Evolutionary conservation across 2,113 vertebrate species (phyloP).

Genomic region (Rhinopithecus roxellana): DNA sequence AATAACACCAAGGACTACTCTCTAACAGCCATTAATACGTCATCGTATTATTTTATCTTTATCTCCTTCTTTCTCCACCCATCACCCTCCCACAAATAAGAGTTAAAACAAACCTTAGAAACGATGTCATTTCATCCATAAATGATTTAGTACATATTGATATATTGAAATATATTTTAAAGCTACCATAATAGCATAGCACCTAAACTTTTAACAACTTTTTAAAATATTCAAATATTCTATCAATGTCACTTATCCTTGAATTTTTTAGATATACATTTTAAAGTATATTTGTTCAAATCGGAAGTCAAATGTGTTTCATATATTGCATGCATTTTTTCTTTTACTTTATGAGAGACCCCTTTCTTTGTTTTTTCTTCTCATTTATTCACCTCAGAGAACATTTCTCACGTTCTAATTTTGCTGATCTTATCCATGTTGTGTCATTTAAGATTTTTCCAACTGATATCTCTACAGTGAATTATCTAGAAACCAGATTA

Average conservation of each 20-base stretch:
- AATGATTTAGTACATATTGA: not conserved
- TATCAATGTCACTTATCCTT: not conserved
- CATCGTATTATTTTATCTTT: not conserved
- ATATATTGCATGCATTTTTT: not conserved
- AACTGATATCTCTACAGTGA: not conserved
- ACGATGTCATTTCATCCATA: not conserved
- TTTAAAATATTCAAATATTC: not conserved
- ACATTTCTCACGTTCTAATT: not conserved
- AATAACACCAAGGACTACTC: not conserved
- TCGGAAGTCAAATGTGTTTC: not conserved
- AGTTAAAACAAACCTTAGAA: not conserved
- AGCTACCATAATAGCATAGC: not conserved
- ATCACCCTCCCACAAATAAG: not conserved
- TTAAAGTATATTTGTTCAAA: not conserved
- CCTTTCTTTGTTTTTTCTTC: not conserved
- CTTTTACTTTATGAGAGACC: not conserved
- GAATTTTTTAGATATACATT: not conserved
- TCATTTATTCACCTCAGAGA: not conserved
- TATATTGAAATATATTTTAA: not conserved
- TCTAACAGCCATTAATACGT: not conserved
- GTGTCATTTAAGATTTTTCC: not conserved
- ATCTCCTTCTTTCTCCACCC: not conserved
- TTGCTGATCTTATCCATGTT: not conserved
- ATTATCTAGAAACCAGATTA: not conserved
- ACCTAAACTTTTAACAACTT: not conserved